Base-by-base conservation (phyloP, 2,797 vertebrate genomes). In the Ceryle rudis region DNA sequence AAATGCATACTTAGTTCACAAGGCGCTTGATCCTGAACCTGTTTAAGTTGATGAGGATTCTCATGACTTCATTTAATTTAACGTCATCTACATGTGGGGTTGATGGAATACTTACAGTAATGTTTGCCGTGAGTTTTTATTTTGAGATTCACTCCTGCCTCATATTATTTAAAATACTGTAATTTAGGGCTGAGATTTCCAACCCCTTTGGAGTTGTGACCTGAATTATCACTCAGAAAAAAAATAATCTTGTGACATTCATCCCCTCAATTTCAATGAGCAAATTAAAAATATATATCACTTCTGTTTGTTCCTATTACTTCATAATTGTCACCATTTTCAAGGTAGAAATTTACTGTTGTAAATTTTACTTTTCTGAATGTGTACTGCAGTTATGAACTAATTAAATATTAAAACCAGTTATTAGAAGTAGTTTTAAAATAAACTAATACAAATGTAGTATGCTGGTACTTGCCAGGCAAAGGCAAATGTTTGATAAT, bases 251-350 rank as follows among this genome's bases (percentile, higher is more conserved):
- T 29, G 14, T 91, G 86, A 93, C 86, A 83, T 96, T 95, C 21
- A 25, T 96, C 77, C 60, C 81, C 94, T 94, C 95, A 55, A 94
- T 92, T 94, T 84, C 69, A 85, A 86, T 77, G 86, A 97, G 73
- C 23, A 95, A 95, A 96, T 96, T 94, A 90, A 96, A 98, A 85
- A 88, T 83, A 95, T 86, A 64, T 82, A 88, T 92, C 60, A 89
- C 15, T 93, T 95, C 75, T 93, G 71, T 96, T 96, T 97, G 65
- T 92, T 96, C 81, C 86, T 94, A 88, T 93, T 93, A 72, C 62
- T 95, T 96, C 42, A 96, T 90, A 96, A 95, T 81, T 94, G 52
- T 28, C 66, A 33, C 29, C 9, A 6, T 91, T 96, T 95, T 93
- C 81, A 96, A 97, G 44, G 67, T 84, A 95, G 25, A 72, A 41